Evolutionary conservation across 2,797 vertebrate genomes (phyloP).

Genomic region (Coracias cyanogaster): DNA sequence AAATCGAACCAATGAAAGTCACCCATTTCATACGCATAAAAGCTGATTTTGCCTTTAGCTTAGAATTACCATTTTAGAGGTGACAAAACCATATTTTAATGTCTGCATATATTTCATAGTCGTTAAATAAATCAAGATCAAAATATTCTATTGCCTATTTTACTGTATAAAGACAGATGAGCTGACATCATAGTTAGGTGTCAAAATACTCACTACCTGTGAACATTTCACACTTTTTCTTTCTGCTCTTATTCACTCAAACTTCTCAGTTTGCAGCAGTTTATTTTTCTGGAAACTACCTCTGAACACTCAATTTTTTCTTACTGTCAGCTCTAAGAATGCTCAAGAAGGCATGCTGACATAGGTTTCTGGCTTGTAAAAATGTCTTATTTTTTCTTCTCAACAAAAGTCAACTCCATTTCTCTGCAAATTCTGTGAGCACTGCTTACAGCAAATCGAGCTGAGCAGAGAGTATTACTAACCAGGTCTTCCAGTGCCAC

Average conservation of each 20-base stretch:
- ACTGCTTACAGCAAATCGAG: background rate
- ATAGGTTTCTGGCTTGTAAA: background rate
- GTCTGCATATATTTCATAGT: background rate
- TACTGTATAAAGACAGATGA: background rate
- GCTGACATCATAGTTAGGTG: background rate
- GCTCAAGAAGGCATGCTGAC: background rate
- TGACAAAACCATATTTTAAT: background rate
- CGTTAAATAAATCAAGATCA: background rate
- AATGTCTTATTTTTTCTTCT: background rate
- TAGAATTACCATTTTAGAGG: background rate
- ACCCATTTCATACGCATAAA: background rate
- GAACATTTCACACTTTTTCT: background rate
- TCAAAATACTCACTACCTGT: background rate
- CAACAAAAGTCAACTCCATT: background rate
- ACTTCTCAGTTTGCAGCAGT: background rate
- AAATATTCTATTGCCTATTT: background rate
- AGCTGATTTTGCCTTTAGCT: background rate
- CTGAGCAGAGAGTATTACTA: background rate
- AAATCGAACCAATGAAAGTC: background rate
- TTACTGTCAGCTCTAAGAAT: background rate
- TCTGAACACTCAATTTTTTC: background rate
- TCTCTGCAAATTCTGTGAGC: background rate
- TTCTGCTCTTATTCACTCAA: background rate
- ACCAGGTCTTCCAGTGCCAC: background rate
- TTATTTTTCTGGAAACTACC: background rate